Evolutionary conservation across 2,113 vertebrate genomes (phyloP), one percentile per base, ranked within the genome.

Genomic region (Caranx melampygus): DNA sequence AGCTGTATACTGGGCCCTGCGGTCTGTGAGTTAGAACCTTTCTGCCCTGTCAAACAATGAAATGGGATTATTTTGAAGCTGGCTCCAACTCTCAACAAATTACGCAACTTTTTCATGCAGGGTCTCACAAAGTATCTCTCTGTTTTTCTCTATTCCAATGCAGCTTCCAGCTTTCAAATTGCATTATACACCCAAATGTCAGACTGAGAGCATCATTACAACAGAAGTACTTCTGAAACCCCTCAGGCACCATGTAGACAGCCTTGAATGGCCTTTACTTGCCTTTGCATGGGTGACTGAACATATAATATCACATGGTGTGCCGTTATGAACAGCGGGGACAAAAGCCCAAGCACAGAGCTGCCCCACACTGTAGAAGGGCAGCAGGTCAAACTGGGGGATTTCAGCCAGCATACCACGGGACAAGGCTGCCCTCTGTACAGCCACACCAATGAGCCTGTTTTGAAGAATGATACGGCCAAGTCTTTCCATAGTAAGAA

Each of bases 371-470:
- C 60, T 33, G 33, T 59, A 71, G n/a, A 69, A 45, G 88, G 71
- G 72, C 76, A 88, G 52, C 72, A 69, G 85, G 79, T 91, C 89
- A 91, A 70, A 51, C 59, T 52, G 51, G 15, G 74, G 67, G 66
- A 69, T 70, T 85, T 64, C 55, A 75, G 75, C 1, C 57, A 69
- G 65, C 61, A 87, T 77, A 78, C 75, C 72, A 82, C 12, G 71
- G 64, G 65, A 91, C 84, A 89, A 80, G 35, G 44, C 82, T 15
- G 66, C 54, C 72, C 72, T 87, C 78, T 84, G 76, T 79, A 70
- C 57, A 73, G 12, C 40, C 37, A 77, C 59, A 58, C 33, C 44
- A 81, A 1, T 21, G 33, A 64, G 70, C 20, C 60, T 16, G 21
- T 1, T 34, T 2, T 42, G 62, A 59, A 70, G 51, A 62, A 65